These are phyloP conservation scores for Philaethria dido DNA, from an alignment of 2,888 invertebrate species.

Conservation along the genomic window DNA sequence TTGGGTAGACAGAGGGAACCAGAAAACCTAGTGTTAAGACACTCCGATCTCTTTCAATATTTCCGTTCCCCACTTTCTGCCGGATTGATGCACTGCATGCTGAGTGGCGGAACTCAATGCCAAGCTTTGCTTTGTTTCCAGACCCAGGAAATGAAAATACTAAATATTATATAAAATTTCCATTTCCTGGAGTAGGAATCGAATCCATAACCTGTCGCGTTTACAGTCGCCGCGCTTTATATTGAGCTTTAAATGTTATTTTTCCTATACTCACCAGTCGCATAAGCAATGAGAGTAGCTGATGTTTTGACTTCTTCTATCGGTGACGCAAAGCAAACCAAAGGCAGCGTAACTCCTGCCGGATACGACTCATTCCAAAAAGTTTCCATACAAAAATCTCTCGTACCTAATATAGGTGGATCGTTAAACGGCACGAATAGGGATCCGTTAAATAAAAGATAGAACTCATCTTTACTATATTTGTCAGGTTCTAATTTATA, in stretches of 20 bases:
- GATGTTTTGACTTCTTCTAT: slow-evolving; percentile 66
- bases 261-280: slow-evolving; percentile 60
- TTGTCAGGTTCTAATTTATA: slow-evolving; percentile 81
- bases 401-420: slow-evolving; percentile 74
- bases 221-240: too few species aligned
- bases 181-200: too few species aligned
- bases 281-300: slow-evolving; percentile 67
- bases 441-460: slow-evolving; percentile 84
- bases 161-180: too few species aligned
- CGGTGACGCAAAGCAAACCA: slow-evolving; percentile 79
- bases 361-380: slow-evolving; percentile 75
- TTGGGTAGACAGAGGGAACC: too few species aligned
- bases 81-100: too few species aligned
- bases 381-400: slow-evolving; percentile 85
- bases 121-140: too few species aligned
- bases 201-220: too few species aligned
- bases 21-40: too few species aligned
- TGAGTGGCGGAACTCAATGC: too few species aligned
- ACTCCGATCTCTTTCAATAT: too few species aligned
- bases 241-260: background rate
- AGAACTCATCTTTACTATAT: slow-evolving; percentile 79
- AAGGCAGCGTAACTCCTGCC: slow-evolving; percentile 76
- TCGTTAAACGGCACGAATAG: slow-evolving; percentile 78
- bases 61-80: too few species aligned
- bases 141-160: too few species aligned